Base-by-base conservation (phyloP, 2,797 vertebrate species). In the Arctocebus calabarensis region DNA sequence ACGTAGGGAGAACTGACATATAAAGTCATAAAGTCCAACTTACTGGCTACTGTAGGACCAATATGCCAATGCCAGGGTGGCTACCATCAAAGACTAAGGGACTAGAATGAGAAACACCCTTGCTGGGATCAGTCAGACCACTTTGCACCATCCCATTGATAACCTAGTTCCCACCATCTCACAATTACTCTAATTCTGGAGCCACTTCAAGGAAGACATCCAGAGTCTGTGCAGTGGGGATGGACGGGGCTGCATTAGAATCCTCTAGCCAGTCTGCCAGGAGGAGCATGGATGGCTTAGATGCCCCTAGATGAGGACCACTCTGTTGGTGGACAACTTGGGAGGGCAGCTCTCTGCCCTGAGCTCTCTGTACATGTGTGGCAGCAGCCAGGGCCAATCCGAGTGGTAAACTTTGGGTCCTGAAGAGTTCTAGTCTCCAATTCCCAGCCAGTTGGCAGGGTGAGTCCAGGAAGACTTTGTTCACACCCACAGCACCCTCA, bases 401-500 rank as follows among this genome's bases (percentile, higher is more conserved):
- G 4, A 22, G 74, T 57, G 59, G 57, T 0, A 64, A 25, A 66
- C 6, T 43, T 43, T 20, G 59, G 81, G 57, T 25, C n/a, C 16
- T 34, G 19, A 68, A 68, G 62, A 68, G 23, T 23, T 45, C 66
- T n/a, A 3, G 25, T 7, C 32, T 32, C 1, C 0, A 55, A 17
- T 29, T n/a, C 3, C 5, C 5, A 43, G 22, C 55, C 34, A 62
- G 43, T 4, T 2, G 0, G 48, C 3, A 7, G 75, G 14, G 40
- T 75, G 55, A 88, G 71, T 88, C 40, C 45, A 48, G 62, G 29
- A 48, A 34, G 84, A 64, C 14, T 64, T 64, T 64, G 32, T 64
- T 64, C 16, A 32, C 29, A 8, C 62, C 29, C 29, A 16, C 14
- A 32, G 43, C 17, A 19, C 17, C 45, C 4, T 20, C 11, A 34